Evolutionary conservation across 2,797 vertebrate species (phyloP).

Genomic region (Mionectes olivaceus): DNA sequence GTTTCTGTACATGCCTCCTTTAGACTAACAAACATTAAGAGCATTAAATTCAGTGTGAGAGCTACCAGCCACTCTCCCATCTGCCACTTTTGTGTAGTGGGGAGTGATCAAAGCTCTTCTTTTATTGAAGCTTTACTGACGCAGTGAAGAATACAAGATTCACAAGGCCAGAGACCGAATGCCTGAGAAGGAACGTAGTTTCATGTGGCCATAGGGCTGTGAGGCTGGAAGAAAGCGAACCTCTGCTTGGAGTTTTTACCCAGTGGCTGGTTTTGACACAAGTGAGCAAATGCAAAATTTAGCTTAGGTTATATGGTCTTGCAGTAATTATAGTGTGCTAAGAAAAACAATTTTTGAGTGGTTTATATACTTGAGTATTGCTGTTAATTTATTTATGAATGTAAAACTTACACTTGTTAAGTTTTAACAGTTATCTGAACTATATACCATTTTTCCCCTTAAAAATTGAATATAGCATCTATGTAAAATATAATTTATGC

Average conservation of each 20-base stretch:
- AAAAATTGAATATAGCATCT: background rate
- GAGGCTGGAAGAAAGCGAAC: background rate
- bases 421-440: background rate
- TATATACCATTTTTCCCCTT: background rate
- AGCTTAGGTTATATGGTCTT: background rate
- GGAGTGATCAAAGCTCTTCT: background rate
- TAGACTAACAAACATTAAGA: background rate
- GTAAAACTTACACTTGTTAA: background rate
- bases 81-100: background rate
- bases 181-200: background rate
- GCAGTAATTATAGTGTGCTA: background rate
- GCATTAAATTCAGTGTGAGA: rapidly evolving
- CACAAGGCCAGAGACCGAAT: rapidly evolving
- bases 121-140: background rate
- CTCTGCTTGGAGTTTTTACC: background rate
- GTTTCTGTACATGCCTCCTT: background rate
- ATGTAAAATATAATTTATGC: background rate
- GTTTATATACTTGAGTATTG: background rate
- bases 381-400: background rate
- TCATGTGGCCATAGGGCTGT: rapidly evolving
- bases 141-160: background rate
- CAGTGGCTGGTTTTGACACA: background rate
- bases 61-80: background rate
- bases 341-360: background rate
- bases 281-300: background rate